phyloP scores from a whole-genome alignment of 92 coral and sea anemone genomes.

The Micromussa lordhowensis region DNA sequence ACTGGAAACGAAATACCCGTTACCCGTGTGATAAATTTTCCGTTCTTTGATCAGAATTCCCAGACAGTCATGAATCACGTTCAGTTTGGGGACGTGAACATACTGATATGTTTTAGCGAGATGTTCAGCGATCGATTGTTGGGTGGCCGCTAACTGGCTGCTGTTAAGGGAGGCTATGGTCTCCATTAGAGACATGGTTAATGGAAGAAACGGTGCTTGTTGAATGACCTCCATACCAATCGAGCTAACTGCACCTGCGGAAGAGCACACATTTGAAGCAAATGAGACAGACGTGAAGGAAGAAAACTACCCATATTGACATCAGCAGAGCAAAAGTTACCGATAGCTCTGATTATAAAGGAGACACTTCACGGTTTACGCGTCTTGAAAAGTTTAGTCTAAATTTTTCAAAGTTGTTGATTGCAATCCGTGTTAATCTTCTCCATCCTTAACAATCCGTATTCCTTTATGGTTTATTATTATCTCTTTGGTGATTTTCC shows the following conservation, averaged over 20 bases:
- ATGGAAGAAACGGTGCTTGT: slow-evolving; percentile 93
- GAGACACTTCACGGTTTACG: too few relatives aligned
- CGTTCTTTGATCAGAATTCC: slow-evolving; percentile 87
- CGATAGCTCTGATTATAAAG: background rate
- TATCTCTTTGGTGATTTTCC: too few relatives aligned
- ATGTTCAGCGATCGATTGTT: slow-evolving; percentile 75
- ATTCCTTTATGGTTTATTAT: too few relatives aligned
- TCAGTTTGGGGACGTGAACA: slow-evolving; percentile 84
- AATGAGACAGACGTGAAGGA: background rate
- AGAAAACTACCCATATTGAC: background rate
- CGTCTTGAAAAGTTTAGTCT: too few relatives aligned
- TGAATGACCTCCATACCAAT: slow-evolving; percentile 87
- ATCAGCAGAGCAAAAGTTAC: background rate
- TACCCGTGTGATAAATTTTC: slow-evolving; percentile 74
- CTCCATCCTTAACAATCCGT: too few relatives aligned
- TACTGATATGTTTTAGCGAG: slow-evolving; percentile 83
- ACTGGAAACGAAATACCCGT: slow-evolving; percentile 68
- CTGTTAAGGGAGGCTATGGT: slow-evolving; percentile 84
- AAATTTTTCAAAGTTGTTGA: too few relatives aligned
- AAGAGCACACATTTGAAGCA: background rate
- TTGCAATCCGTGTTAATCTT: too few relatives aligned
- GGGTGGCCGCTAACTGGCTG: slow-evolving; percentile 73
- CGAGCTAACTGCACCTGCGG: slow-evolving; percentile 82
- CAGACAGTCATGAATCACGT: slow-evolving; percentile 83
- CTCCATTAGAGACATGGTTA: slow-evolving; percentile 84